Conservation (phyloP, 2,113 vertebrate genomes). For the Lipotes vexillifer region DNA sequence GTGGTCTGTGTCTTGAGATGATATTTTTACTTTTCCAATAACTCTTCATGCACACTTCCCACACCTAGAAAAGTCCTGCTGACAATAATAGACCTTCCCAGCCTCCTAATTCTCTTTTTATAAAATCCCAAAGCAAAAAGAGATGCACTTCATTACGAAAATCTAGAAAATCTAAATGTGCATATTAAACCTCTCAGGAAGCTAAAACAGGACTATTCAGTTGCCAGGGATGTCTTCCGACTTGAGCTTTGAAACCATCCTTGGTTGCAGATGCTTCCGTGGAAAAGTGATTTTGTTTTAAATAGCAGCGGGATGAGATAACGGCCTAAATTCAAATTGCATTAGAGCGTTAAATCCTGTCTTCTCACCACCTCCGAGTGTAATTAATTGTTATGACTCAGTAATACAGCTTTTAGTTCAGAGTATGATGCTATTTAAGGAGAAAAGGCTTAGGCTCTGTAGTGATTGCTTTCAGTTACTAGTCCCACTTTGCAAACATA, state of each 20-base stretch:
- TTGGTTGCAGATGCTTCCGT: slow-evolving; percentile 16
- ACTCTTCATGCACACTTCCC: neutral
- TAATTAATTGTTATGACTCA: slow-evolving; percentile 76
- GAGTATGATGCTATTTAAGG: slow-evolving; percentile 58
- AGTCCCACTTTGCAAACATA: neutral
- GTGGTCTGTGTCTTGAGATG: neutral
- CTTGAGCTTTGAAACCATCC: slow-evolving; percentile 31
- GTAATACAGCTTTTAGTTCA: slow-evolving; percentile 24
- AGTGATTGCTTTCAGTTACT: neutral
- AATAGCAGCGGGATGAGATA: slow-evolving; percentile 68
- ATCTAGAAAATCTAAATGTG: slow-evolving; percentile 34
- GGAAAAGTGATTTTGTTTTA: slow-evolving; percentile 65
- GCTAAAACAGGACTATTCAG: slow-evolving; percentile 32
- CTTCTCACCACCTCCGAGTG: slow-evolving; percentile 69
- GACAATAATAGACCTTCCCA: neutral
- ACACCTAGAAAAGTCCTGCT: slow-evolving; percentile 11
- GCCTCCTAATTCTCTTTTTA: neutral
- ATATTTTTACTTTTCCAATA: neutral
- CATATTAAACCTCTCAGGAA: slow-evolving; percentile 3
- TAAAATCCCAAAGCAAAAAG: neutral
- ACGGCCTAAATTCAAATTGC: slow-evolving; percentile 56
- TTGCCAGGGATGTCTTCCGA: slow-evolving; percentile 48
- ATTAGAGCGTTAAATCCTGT: slow-evolving; percentile 66
- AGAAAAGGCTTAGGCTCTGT: neutral
- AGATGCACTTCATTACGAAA: neutral